Conservation (phyloP, 2,113 vertebrate genomes). For the Anguilla japonica region DNA sequence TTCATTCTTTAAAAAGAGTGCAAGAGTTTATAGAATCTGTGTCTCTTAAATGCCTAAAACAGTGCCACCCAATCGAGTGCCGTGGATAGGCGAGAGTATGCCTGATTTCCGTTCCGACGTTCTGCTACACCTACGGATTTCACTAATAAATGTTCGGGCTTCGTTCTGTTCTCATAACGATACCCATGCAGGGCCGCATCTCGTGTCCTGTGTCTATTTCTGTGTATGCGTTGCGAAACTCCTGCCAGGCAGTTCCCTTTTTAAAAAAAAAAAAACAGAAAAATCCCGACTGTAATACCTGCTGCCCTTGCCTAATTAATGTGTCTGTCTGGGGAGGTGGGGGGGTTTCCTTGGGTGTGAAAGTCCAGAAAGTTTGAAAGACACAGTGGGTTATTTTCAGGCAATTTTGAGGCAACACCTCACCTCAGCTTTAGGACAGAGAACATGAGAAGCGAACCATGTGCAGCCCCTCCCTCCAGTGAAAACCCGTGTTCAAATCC, state of each 20-base stretch:
- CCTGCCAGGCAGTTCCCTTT: not conserved
- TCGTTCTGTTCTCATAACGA: too few relatives aligned
- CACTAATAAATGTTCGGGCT: too few relatives aligned
- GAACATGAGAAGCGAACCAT: not conserved
- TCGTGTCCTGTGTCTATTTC: not conserved
- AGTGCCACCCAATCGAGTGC: too few relatives aligned
- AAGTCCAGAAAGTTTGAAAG: not conserved
- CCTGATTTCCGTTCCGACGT: too few relatives aligned
- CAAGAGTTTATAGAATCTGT: too few relatives aligned
- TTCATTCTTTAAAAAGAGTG: too few relatives aligned
- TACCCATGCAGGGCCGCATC: not conserved
- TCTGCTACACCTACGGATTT: too few relatives aligned
- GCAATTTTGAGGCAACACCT: not conserved
- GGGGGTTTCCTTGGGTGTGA: not conserved
- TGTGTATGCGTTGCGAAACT: not conserved
- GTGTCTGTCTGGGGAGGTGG: not conserved
- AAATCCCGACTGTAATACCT: not conserved
- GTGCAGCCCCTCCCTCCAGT: not conserved
- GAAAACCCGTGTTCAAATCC: not conserved
- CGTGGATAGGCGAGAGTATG: too few relatives aligned
- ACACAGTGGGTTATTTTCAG: too few relatives aligned
- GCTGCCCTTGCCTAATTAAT: not conserved
- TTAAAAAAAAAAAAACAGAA: not conserved
- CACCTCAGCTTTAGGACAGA: not conserved
- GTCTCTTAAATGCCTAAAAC: too few relatives aligned